Evolutionary conservation across 2,113 vertebrate species (phyloP).

Genomic region (Glareola pratincola): DNA sequence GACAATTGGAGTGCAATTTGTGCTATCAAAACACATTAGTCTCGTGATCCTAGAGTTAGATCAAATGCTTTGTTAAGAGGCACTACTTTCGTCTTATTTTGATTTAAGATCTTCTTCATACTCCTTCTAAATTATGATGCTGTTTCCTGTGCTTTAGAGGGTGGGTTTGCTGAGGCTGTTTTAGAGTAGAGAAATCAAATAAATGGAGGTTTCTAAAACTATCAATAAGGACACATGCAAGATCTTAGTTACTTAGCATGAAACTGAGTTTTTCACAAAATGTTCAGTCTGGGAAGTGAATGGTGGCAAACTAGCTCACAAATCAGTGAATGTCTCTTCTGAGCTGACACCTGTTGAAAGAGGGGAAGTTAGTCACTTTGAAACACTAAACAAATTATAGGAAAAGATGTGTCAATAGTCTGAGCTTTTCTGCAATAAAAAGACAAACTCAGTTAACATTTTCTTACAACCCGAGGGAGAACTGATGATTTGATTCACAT

Average conservation of each 20-base stretch:
- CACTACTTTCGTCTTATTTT: background rate
- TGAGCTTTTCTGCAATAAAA: background rate
- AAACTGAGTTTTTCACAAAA: background rate
- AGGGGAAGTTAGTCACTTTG: background rate
- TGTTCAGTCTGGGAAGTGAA: background rate
- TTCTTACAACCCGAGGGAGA: background rate
- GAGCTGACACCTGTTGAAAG: background rate
- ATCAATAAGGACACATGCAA: background rate
- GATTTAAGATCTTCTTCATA: background rate
- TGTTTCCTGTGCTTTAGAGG: background rate
- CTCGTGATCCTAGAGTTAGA: background rate
- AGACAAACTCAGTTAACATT: background rate
- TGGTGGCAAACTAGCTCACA: background rate
- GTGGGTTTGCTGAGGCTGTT: background rate
- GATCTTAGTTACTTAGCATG: background rate
- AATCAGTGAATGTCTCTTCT: background rate
- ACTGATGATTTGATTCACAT: background rate
- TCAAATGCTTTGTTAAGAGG: background rate
- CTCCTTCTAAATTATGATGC: background rate
- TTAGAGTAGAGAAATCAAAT: background rate
- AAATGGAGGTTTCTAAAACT: background rate
- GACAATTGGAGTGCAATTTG: slow-evolving; percentile 29
- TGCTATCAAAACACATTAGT: slow-evolving; percentile 33
- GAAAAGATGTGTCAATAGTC: background rate
- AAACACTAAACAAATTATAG: background rate